phyloP scores from a whole-genome alignment of 2,888 invertebrate genomes.

The Hydriomena furcata region DNA sequence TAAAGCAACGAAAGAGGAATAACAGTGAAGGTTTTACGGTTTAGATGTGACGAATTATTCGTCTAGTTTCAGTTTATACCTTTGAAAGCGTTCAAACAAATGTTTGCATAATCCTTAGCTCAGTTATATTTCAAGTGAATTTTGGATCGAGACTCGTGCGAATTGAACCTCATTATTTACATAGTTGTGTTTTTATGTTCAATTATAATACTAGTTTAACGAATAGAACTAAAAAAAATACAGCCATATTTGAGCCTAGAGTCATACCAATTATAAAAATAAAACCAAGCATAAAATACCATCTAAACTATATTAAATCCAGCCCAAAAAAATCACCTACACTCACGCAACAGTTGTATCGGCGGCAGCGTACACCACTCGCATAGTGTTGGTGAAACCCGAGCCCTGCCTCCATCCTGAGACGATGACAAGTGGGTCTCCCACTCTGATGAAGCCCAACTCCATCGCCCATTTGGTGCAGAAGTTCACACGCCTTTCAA shows the following conservation, averaged over 20 bases:
- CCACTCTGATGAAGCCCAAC: conserved; percentile 85
- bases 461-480: conserved; percentile 85
- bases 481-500: conserved; percentile 84
- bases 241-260: too few relatives aligned
- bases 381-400: conserved; percentile 88
- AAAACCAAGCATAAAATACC: not conserved
- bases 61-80: conserved; percentile 32
- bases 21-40: conserved; percentile 33
- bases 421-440: conserved; percentile 88
- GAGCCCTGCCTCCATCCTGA: conserved; percentile 88
- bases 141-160: not conserved
- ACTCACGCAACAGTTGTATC: conserved; percentile 41
- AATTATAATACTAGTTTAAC: too few relatives aligned
- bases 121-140: not conserved
- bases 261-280: not conserved
- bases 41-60: conserved; percentile 30
- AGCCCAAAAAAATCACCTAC: conserved; percentile 2
- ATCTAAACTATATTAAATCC: conserved; percentile 11
- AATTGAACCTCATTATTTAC: not conserved
- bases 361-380: conserved; percentile 81
- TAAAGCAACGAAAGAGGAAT: conserved; percentile 37
- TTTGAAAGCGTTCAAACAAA: conserved; percentile 12
- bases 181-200: too few relatives aligned
- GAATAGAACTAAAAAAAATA: too few relatives aligned
- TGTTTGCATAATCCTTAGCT: conserved; percentile 13